phyloP scores from a whole-genome alignment of 2,113 vertebrate species.

The Tetrax tetrax region DNA sequence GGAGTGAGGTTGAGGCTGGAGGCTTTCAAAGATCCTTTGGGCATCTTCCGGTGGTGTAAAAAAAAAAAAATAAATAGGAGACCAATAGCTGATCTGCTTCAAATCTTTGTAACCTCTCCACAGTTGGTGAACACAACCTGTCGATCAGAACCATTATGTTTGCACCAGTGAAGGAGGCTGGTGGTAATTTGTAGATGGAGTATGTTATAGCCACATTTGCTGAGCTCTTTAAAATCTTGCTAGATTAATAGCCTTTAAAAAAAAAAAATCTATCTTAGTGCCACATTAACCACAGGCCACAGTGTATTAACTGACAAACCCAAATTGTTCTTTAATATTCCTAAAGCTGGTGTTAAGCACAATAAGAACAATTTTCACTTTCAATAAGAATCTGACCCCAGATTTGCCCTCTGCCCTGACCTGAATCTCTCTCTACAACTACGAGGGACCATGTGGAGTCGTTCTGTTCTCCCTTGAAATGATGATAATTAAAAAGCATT shows the following conservation, averaged over 20 bases:
- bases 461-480: slow-evolving; percentile 47
- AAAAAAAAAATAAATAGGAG: background rate
- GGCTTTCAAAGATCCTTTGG: background rate
- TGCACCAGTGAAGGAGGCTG: background rate
- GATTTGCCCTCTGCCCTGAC: slow-evolving; percentile 72
- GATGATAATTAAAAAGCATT: slow-evolving; percentile 65
- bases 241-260: slow-evolving; percentile 41
- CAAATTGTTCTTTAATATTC: slow-evolving; percentile 76
- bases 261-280: slow-evolving; percentile 40
- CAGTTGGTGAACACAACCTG: background rate
- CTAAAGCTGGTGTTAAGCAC: slow-evolving; percentile 75
- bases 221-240: slow-evolving; percentile 40
- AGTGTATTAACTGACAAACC: slow-evolving; percentile 71
- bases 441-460: slow-evolving; percentile 61
- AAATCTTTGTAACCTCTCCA: background rate
- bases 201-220: background rate
- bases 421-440: slow-evolving; percentile 64
- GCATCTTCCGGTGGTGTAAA: background rate
- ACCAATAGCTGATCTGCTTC: background rate
- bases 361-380: slow-evolving; percentile 72
- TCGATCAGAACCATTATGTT: background rate
- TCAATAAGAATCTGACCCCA: slow-evolving; percentile 73
- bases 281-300: slow-evolving; percentile 65
- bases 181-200: slow-evolving; percentile 27
- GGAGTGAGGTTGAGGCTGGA: rapidly evolving